Evolutionary conservation across 2,797 vertebrate species (phyloP).

Genomic region (Pangasius larnaudii): DNA sequence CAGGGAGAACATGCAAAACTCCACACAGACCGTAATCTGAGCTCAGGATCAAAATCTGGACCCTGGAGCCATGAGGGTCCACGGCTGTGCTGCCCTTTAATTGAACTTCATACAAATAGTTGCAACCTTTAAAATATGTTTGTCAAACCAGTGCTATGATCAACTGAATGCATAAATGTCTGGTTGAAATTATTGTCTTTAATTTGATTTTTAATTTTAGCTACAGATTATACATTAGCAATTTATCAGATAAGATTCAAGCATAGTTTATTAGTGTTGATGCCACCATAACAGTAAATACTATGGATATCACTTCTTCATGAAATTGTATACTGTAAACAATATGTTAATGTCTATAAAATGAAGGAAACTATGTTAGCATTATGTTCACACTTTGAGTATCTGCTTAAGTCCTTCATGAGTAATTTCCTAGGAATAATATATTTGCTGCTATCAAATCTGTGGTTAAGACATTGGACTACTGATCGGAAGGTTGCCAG

Average conservation of each 20-base stretch:
- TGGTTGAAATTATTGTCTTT: slow-evolving; percentile 39
- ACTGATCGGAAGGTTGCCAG: no score
- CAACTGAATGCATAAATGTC: slow-evolving; percentile 14
- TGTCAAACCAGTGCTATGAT: slow-evolving; percentile 19
- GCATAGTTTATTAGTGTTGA: neutral
- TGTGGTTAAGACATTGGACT: no score
- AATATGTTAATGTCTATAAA: neutral
- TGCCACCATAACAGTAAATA: neutral
- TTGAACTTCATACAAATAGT: slow-evolving; percentile 2
- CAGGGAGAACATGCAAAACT: neutral
- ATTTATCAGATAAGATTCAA: slow-evolving; percentile 31
- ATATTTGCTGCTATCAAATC: neutral
- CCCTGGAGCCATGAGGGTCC: neutral
- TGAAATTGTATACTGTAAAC: neutral
- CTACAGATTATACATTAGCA: slow-evolving; percentile 44
- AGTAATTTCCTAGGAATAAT: no score
- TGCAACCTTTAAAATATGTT: slow-evolving; percentile 26
- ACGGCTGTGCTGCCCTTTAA: neutral
- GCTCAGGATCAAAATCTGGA: neutral
- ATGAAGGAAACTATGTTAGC: no score
- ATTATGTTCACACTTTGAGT: no score
- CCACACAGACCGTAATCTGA: neutral
- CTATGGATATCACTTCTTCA: neutral
- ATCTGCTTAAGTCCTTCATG: no score
- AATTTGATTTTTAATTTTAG: slow-evolving; percentile 54